Conservation (phyloP, 2,797 vertebrate species). For the Ibycter americanus region DNA sequence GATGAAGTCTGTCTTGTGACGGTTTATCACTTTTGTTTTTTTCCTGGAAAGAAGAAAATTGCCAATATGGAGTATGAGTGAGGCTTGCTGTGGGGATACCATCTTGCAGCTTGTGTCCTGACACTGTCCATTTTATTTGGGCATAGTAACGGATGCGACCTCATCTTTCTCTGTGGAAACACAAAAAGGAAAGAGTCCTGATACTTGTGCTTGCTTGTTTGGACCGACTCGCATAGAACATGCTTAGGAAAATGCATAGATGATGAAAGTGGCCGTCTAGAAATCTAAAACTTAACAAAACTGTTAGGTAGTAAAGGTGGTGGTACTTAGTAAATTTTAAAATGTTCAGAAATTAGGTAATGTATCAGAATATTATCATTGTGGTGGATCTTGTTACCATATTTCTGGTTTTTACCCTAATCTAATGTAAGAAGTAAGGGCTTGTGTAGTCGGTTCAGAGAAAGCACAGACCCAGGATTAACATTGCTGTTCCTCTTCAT, state of each 20-base stretch:
- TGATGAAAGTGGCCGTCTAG: background rate
- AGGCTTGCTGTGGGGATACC: background rate
- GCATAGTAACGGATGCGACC: background rate
- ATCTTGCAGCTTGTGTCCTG: background rate
- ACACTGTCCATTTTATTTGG: background rate
- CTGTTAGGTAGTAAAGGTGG: background rate
- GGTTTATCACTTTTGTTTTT: background rate
- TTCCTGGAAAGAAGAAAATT: background rate
- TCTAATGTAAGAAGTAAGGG: background rate
- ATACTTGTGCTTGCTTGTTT: background rate
- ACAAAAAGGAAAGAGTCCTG: background rate
- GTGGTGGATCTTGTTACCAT: background rate
- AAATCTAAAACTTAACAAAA: background rate
- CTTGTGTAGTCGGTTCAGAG: background rate
- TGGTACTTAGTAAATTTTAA: background rate
- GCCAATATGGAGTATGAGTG: background rate
- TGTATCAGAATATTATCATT: background rate
- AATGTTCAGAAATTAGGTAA: background rate
- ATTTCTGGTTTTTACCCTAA: background rate
- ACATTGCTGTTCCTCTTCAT: background rate
- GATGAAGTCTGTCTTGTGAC: background rate
- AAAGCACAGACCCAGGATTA: background rate
- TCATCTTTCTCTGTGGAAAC: background rate
- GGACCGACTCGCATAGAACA: background rate
- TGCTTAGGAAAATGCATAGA: background rate